Evolutionary conservation across 2,113 vertebrate genomes (phyloP).

Genomic region (Illadopsis cleaveri): DNA sequence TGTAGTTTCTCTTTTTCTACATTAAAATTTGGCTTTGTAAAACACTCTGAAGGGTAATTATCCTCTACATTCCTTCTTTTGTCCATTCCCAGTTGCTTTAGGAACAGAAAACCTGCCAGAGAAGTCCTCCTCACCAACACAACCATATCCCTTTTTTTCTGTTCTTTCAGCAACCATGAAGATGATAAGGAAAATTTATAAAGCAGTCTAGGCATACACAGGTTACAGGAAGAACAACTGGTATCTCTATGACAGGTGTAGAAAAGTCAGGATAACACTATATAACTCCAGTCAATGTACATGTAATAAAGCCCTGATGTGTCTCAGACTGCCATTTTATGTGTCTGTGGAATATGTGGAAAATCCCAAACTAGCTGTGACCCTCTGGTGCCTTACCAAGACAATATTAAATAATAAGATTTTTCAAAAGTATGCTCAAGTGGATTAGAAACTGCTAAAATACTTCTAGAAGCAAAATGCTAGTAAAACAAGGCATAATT

Average conservation of each 20-base stretch:
- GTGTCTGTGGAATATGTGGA: not conserved
- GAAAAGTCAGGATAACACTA: not conserved
- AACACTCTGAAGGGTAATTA: not conserved
- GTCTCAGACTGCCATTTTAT: not conserved
- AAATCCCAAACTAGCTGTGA: not conserved
- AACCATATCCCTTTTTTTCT: fast-evolving
- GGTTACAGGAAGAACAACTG: not conserved
- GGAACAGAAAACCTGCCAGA: not conserved
- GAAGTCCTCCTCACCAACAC: no score
- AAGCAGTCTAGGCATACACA: not conserved
- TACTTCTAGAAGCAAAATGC: not conserved
- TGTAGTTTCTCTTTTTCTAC: not conserved
- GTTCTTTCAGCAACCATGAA: not conserved
- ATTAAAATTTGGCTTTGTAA: not conserved
- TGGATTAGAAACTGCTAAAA: not conserved
- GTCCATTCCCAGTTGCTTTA: not conserved
- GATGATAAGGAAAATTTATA: not conserved
- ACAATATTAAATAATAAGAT: not conserved
- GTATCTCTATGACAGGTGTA: not conserved
- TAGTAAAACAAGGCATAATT: not conserved
- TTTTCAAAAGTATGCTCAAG: not conserved
- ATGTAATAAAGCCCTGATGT: not conserved
- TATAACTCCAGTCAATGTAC: not conserved
- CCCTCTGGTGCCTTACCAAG: not conserved
- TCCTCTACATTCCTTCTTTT: not conserved